A percentile compares a stretch with the other conserved stretches of the same genome.
These are phyloP conservation scores for Zygothrica quintamaculata DNA, from an alignment of 2,888 invertebrate species.

Conservation along the genomic window DNA sequence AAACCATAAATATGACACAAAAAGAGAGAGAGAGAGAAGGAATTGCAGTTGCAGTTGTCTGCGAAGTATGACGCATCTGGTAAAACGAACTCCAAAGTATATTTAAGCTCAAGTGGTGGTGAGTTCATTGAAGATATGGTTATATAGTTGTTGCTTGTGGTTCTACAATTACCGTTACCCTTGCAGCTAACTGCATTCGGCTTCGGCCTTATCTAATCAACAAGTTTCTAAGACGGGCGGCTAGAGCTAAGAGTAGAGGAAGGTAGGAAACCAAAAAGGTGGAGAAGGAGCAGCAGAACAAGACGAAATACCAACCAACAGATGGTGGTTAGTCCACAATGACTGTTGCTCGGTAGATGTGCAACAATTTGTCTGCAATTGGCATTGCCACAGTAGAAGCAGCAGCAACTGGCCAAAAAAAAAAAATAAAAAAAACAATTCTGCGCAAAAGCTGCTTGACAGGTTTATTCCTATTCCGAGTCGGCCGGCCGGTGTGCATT, in stretches of 20 bases:
- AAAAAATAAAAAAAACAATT: too few relatives aligned
- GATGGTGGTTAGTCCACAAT: slow-evolving; percentile 43
- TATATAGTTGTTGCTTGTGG: neutral
- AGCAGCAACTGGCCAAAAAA: slow-evolving; percentile 58
- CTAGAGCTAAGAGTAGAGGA: slow-evolving; percentile 19
- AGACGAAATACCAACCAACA: slow-evolving; percentile 24
- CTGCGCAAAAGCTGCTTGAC: slow-evolving; percentile 66
- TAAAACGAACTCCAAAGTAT: slow-evolving; percentile 58
- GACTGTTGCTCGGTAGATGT: slow-evolving; percentile 72
- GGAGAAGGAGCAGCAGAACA: neutral
- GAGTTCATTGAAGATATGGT: neutral
- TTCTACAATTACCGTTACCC: neutral
- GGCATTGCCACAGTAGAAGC: slow-evolving; percentile 49
- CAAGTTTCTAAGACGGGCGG: slow-evolving; percentile 59
- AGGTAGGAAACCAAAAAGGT: neutral
- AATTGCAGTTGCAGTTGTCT: slow-evolving; percentile 19
- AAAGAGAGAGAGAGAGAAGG: neutral
- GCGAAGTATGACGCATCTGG: slow-evolving; percentile 56
- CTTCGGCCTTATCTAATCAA: slow-evolving; percentile 70
- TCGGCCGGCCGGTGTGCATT: slow-evolving; percentile 67
- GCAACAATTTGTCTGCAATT: slow-evolving; percentile 78
- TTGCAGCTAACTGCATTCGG: slow-evolving; percentile 20
- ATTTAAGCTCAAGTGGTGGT: neutral
- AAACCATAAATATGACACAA: slow-evolving; percentile 8
- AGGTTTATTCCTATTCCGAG: slow-evolving; percentile 52